Base-by-base conservation (phyloP, 2,113 vertebrate genomes). In the Atlantisia rogersi region DNA sequence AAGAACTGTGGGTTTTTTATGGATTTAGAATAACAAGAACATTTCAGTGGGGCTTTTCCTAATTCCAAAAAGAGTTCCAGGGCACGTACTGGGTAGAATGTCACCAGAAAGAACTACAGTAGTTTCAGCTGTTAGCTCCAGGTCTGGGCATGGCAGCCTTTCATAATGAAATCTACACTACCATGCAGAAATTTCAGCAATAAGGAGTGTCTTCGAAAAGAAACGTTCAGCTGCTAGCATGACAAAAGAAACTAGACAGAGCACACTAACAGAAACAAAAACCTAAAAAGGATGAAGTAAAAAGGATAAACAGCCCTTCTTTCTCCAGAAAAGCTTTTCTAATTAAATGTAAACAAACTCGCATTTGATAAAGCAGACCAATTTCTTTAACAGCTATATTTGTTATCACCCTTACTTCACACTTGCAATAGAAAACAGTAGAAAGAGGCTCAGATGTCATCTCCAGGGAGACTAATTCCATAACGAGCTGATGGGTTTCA, bases 321-420 rank as follows among this genome's bases (percentile, higher is more conserved):
- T 92, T 75, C 79, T 75, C 58, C n/a, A 39, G 69, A 71, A 94
- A 78, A 92, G 59, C n/a, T 92, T 93, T 81, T 90, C 73, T 93
- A 86, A 95, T 95, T 90, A 88, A 92, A 96, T 88, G 69, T 52
- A 94, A 96, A 86, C n/a, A 89, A 95, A 88, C 60, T 75, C 88
- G 56, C 69, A 75, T 90, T 85, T 67, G 42, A 93, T 86, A 93
- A 88, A 92, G 62, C 44, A 78, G 64, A 71, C 32, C 5, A 2
- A 64, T 93, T 94, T 70, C 68, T 93, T 84, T 71, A 96, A 80
- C 35, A 90, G 68, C 64, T 92, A 18, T 70, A 81, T 48, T 88
- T 93, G 82, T 90, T 81, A 92, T 60, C 52, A 90, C 48, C 37
- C 35, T 88, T 53, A 75, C 35, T 88, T 90, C 58, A 84, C 35